Percentiles rank a stretch among this genome's conserved stretches.
phyloP scores from a whole-genome alignment of 2,797 vertebrate species.

The Crenuchus spilurus region DNA sequence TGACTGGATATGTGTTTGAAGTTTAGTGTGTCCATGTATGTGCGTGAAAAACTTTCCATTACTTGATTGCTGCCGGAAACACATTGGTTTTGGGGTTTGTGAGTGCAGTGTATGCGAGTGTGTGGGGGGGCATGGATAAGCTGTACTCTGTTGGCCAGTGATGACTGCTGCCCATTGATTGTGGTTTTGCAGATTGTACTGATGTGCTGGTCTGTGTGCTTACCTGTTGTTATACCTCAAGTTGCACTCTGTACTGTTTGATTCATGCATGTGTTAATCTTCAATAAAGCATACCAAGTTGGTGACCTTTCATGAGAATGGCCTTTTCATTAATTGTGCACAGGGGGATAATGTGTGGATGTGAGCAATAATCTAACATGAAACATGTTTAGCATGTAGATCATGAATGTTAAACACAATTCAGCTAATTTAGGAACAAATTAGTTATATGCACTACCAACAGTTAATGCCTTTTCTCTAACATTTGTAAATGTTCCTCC shows the following conservation, averaged over 20 bases:
- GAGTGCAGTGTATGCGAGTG: background rate
- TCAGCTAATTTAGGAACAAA: too few species aligned
- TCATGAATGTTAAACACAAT: too few species aligned
- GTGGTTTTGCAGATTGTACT: constrained; percentile 42
- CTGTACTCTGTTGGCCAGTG: constrained; percentile 35
- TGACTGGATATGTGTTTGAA: constrained; percentile 40
- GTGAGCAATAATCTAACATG: too few species aligned
- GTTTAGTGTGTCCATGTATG: constrained; percentile 32
- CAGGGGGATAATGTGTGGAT: too few species aligned
- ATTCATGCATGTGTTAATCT: constrained; percentile 81
- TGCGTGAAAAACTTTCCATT: constrained; percentile 17
- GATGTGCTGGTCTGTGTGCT: constrained; percentile 64
- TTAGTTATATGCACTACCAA: too few species aligned
- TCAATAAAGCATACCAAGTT: constrained; percentile 81
- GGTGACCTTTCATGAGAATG: constrained; percentile 59
- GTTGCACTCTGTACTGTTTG: constrained; percentile 76
- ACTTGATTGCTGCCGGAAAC: constrained; percentile 31
- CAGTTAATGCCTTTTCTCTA: too few species aligned
- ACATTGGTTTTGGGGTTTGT: constrained; percentile 15
- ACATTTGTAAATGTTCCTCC: too few species aligned
- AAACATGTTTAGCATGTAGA: too few species aligned
- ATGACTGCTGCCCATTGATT: constrained; percentile 7
- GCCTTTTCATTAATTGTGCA: background rate
- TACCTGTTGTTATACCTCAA: constrained; percentile 67
- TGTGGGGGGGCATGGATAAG: constrained; percentile 20